Evolutionary conservation across 2,797 vertebrate species (phyloP).

Genomic region (Stomatorhinus walkeri): DNA sequence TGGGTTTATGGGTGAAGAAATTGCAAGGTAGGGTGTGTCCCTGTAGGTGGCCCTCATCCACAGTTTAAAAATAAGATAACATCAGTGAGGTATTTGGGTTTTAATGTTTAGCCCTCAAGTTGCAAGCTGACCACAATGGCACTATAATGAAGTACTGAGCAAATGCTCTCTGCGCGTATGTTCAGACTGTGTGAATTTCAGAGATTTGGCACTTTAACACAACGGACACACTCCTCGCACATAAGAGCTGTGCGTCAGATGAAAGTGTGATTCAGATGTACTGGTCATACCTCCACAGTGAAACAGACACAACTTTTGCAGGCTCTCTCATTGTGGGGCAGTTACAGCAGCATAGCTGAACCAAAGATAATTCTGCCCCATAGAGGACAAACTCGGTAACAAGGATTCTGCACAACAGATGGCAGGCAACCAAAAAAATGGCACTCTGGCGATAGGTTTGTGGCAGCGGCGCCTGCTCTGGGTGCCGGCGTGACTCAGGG

Average conservation of each 20-base stretch:
- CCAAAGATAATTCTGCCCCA: not conserved
- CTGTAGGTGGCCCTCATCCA: not conserved
- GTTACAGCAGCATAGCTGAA: not conserved
- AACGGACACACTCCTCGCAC: not conserved
- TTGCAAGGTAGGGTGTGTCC: not conserved
- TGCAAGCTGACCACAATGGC: conserved; percentile 51
- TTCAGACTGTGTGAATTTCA: conserved; percentile 41
- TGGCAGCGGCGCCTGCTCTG: not conserved
- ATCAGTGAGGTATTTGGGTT: conserved; percentile 18
- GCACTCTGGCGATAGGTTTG: not conserved
- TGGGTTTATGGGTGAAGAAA: not conserved
- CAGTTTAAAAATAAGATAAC: conserved; percentile 2
- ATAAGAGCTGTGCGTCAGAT: not conserved
- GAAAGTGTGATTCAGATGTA: not conserved
- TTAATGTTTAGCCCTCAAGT: conserved; percentile 36
- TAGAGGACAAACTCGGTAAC: not conserved
- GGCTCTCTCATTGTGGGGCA: not conserved
- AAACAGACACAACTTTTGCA: not conserved
- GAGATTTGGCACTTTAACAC: conserved; percentile 69
- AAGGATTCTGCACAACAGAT: not conserved
- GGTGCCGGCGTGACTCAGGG: not conserved
- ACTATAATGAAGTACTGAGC: conserved; percentile 32
- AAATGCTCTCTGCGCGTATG: conserved; percentile 17
- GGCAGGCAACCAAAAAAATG: not conserved
- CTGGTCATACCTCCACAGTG: not conserved